Conservation (phyloP, 2,888 invertebrate genomes). For the Cancer borealis region DNA sequence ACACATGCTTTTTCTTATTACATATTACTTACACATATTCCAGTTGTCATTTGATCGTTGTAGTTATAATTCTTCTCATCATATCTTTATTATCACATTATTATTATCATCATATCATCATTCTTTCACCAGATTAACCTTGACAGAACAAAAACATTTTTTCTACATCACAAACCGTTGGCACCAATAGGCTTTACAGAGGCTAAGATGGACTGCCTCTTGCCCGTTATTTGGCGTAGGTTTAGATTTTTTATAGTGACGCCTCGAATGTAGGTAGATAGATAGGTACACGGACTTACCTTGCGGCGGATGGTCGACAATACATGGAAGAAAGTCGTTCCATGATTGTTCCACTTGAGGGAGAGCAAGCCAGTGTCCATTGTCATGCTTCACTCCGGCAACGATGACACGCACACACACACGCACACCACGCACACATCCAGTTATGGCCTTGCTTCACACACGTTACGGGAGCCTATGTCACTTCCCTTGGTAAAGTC, state of each 20-base stretch:
- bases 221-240: too few relatives aligned
- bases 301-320: slow-evolving; percentile 68
- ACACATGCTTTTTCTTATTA: too few relatives aligned
- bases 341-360: slow-evolving; percentile 73
- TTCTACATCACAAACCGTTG: too few relatives aligned
- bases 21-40: too few relatives aligned
- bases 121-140: not conserved
- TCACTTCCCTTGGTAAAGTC: slow-evolving; percentile 15
- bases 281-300: not conserved
- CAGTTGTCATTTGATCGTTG: too few relatives aligned
- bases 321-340: slow-evolving; percentile 71
- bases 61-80: too few relatives aligned
- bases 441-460: not conserved
- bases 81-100: too few relatives aligned
- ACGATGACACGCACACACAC: not conserved
- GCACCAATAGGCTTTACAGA: too few relatives aligned
- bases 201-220: too few relatives aligned
- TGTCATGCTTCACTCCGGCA: slow-evolving; percentile 47
- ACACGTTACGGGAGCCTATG: not conserved
- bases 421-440: not conserved
- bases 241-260: too few relatives aligned
- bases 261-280: not conserved
- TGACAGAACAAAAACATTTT: too few relatives aligned
- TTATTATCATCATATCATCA: not conserved
- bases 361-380: slow-evolving; percentile 70